Conservation (phyloP, 2,888 invertebrate genomes). For the Conistra vaccinii region DNA sequence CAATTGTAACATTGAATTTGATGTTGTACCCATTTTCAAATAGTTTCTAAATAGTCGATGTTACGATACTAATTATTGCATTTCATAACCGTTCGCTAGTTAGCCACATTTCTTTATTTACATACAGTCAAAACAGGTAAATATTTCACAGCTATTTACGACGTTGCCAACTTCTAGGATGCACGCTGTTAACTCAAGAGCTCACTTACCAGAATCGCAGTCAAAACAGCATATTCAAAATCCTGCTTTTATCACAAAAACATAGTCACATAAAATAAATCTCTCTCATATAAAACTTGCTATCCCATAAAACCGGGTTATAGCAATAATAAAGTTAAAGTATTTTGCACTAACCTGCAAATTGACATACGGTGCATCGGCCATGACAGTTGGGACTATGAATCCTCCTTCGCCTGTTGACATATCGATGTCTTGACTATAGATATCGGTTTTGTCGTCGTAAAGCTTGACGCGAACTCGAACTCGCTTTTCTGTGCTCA, state of each 20-base stretch:
- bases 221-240: slow-evolving; percentile 30
- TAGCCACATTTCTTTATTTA: no score
- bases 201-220: slow-evolving; percentile 8
- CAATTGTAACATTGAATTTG: no score
- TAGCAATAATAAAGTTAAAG: slow-evolving; percentile 48
- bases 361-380: slow-evolving; percentile 92
- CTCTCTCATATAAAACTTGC: slow-evolving; percentile 40
- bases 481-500: slow-evolving; percentile 92
- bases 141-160: no score
- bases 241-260: slow-evolving; percentile 13
- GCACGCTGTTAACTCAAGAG: no score
- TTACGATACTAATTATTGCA: no score
- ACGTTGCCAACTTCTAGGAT: no score
- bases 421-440: slow-evolving; percentile 93
- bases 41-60: no score
- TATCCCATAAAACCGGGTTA: slow-evolving; percentile 17
- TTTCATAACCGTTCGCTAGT: no score
- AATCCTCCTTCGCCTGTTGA: slow-evolving; percentile 93
- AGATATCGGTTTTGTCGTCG: slow-evolving; percentile 92
- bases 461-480: slow-evolving; percentile 92
- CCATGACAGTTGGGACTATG: slow-evolving; percentile 92
- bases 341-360: slow-evolving; percentile 88
- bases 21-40: no score
- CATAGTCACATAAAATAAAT: slow-evolving; percentile 38
- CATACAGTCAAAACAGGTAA: no score